Percentiles rank a stretch among this genome's conserved stretches.
These are phyloP conservation scores for Eugnorisma glareosa DNA, from an alignment of 2,888 invertebrate genomes.

Conservation along the genomic window DNA sequence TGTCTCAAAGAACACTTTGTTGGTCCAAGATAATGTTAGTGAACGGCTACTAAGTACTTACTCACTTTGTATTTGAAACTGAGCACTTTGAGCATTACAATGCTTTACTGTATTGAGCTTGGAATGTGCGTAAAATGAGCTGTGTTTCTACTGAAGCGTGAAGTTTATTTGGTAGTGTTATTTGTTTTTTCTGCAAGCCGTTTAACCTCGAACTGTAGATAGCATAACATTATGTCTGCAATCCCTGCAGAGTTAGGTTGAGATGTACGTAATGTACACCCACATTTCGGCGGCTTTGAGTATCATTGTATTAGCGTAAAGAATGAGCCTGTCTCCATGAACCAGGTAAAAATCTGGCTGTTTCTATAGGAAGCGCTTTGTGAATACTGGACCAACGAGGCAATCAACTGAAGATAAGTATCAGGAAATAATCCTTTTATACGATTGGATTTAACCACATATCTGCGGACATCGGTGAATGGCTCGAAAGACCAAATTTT, in stretches of 20 bases:
- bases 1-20: conserved; percentile 76
- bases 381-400: not conserved
- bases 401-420: not conserved
- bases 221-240: not conserved
- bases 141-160: conserved; percentile 1
- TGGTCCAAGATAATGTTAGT: conserved; percentile 75
- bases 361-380: not conserved
- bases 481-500: not conserved
- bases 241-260: not conserved
- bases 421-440: conserved; percentile 3
- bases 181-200: no score
- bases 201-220: no score
- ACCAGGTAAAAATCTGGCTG: not conserved
- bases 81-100: conserved; percentile 64
- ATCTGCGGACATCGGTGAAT: not conserved
- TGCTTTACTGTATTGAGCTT: conserved; percentile 45
- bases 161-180: not conserved
- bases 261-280: not conserved
- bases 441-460: not conserved
- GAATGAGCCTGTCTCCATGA: not conserved
- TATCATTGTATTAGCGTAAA: not conserved
- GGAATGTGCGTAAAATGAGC: conserved; percentile 19
- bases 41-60: conserved; percentile 68
- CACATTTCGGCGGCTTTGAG: not conserved
- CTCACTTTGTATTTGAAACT: conserved; percentile 66